Percentiles rank a stretch among this genome's conserved stretches.
These are phyloP conservation scores for Corella eumyota DNA, from an alignment of 23 tunicate species.

Conservation along the genomic window DNA sequence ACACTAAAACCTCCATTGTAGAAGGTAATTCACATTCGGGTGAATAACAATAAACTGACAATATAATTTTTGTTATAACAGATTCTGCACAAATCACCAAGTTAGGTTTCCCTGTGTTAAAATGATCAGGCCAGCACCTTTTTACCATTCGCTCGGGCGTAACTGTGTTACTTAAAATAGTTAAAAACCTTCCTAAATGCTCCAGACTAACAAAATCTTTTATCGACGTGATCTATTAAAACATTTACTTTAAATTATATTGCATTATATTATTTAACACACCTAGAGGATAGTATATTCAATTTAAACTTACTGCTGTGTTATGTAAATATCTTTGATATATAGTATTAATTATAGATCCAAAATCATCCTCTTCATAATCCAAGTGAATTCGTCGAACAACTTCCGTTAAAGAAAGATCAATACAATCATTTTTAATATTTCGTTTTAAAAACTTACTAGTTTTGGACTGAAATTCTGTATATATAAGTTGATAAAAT, in stretches of 20 bases:
- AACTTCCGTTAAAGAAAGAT: too few species aligned
- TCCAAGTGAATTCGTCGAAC: too few species aligned
- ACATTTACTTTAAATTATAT: not conserved
- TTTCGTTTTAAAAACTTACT: too few species aligned
- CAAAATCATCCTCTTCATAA: too few species aligned
- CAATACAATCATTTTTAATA: too few species aligned
- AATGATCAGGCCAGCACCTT: slow-evolving; percentile 12
- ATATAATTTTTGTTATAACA: slow-evolving; percentile 22
- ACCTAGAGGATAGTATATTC: too few species aligned
- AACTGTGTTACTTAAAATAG: slow-evolving; percentile 5
- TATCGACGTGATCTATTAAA: slow-evolving; percentile 43
- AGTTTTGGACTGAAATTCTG: too few species aligned
- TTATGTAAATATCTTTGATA: too few species aligned
- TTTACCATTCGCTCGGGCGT: not conserved
- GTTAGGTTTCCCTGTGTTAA: slow-evolving; percentile 38
- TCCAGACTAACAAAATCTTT: slow-evolving; percentile 56
- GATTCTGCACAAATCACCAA: slow-evolving; percentile 40
- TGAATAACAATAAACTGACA: slow-evolving; percentile 42
- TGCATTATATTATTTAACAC: too few species aligned
- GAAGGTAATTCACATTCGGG: slow-evolving; percentile 45
- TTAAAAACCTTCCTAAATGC: slow-evolving; percentile 40
- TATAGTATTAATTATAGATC: too few species aligned
- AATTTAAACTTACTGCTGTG: too few species aligned
- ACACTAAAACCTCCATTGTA: slow-evolving; percentile 51
- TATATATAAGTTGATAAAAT: too few species aligned